These are phyloP conservation scores for Caenorhabditis parvicauda DNA, from an alignment of 2,888 invertebrate species.

Conservation along the genomic window DNA sequence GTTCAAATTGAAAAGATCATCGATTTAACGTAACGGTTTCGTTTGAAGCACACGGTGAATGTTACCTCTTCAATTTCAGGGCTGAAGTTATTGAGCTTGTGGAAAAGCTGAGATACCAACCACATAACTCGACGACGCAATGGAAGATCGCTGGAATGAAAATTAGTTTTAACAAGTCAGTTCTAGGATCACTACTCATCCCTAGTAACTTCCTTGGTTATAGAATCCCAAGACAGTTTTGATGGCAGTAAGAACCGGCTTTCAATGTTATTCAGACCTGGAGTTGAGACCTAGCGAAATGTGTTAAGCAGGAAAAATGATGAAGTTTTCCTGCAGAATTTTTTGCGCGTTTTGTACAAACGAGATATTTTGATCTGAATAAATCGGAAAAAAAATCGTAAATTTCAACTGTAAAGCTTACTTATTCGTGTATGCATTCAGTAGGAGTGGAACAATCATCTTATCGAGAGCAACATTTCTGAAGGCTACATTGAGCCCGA, in stretches of 20 bases:
- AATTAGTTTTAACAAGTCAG: background rate
- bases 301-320: background rate
- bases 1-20: no score
- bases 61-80: slow-evolving; percentile 16
- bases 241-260: no score
- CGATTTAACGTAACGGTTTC: no score
- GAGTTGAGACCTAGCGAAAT: no score
- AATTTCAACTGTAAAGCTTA: background rate
- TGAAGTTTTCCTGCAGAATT: background rate
- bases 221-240: no score
- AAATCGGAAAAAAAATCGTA: background rate
- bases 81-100: slow-evolving; percentile 14
- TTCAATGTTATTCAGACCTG: no score
- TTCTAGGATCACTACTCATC: no score
- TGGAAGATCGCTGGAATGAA: slow-evolving; percentile 1
- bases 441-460: slow-evolving; percentile 16
- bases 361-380: background rate
- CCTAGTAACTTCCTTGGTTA: no score
- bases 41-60: no score
- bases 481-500: slow-evolving; percentile 9
- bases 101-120: slow-evolving; percentile 14
- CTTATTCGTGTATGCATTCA: slow-evolving; percentile 1
- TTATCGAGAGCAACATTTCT: slow-evolving; percentile 20
- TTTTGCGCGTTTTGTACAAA: background rate
- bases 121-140: slow-evolving; percentile 13